These are phyloP conservation scores for Cynopterus brachyotis DNA, from an alignment of 2,113 vertebrate genomes.

Conservation along the genomic window DNA sequence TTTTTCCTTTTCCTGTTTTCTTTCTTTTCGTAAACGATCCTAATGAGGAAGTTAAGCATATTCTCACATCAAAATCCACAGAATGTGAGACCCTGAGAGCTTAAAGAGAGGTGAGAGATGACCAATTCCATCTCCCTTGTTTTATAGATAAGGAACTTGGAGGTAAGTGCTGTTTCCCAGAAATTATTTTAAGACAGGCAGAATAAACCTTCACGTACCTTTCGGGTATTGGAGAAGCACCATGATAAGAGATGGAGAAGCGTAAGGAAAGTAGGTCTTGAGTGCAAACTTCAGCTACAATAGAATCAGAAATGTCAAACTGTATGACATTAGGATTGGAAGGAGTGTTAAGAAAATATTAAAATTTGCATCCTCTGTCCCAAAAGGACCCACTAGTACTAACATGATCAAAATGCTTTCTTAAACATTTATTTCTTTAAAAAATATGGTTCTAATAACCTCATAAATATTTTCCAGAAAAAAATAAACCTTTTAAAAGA, in stretches of 20 bases:
- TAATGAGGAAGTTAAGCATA: neutral
- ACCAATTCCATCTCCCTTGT: too few species aligned
- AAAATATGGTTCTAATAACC: neutral
- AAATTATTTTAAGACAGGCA: neutral
- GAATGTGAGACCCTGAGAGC: neutral
- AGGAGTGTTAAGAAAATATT: neutral
- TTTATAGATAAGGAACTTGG: neutral
- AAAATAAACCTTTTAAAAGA: slow-evolving; percentile 2
- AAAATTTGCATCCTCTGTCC: neutral
- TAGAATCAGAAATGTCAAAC: slow-evolving; percentile 54
- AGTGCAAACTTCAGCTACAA: slow-evolving; percentile 87
- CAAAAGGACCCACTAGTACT: neutral
- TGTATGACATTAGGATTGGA: neutral
- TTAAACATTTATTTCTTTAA: neutral
- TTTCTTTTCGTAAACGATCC: neutral
- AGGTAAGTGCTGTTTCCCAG: neutral
- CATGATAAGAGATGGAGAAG: slow-evolving; percentile 84
- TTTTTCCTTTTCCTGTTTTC: too few species aligned
- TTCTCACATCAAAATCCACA: neutral
- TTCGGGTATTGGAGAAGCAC: slow-evolving; percentile 83
- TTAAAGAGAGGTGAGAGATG: neutral
- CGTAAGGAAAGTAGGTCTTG: slow-evolving; percentile 89
- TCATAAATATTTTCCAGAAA: slow-evolving; percentile 24
- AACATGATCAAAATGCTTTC: neutral
- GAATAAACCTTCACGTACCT: slow-evolving; percentile 84